phyloP scores from a whole-genome alignment of 2,797 vertebrate genomes.

The Pseudochaenichthys georgianus region DNA sequence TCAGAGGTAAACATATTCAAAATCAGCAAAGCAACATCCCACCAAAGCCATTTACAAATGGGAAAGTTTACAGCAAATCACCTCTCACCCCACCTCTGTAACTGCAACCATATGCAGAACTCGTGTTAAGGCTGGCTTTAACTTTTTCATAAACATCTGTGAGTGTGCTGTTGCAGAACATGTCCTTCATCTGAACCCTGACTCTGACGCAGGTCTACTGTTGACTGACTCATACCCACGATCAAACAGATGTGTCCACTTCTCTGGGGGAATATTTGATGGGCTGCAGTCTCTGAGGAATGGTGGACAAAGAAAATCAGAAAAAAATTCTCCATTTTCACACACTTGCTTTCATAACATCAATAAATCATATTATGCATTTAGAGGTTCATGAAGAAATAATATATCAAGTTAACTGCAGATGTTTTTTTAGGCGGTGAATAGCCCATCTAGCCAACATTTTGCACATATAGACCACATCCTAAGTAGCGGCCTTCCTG shows the following conservation, averaged over 20 bases:
- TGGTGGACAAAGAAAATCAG: constrained; percentile 5
- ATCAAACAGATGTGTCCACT: constrained; percentile 51
- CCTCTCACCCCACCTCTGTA: constrained; percentile 19
- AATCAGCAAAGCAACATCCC: neutral
- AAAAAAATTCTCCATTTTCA: constrained; percentile 21
- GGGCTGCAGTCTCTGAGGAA: constrained; percentile 3
- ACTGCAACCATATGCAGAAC: constrained; percentile 34
- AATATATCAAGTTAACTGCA: neutral
- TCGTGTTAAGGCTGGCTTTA: constrained; percentile 32
- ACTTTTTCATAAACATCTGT: constrained; percentile 36
- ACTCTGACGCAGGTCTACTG: constrained; percentile 36
- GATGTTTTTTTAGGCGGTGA: constrained; percentile 1
- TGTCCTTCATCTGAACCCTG: constrained; percentile 51
- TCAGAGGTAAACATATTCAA: neutral
- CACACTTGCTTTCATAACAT: constrained; percentile 16
- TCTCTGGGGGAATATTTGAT: constrained; percentile 33
- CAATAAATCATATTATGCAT: neutral
- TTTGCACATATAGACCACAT: constrained; percentile 62
- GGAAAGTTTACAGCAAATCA: constrained; percentile 6
- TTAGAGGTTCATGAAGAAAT: constrained; percentile 9
- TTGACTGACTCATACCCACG: constrained; percentile 31
- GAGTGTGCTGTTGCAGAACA: constrained; percentile 28
- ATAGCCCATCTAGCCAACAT: constrained; percentile 15
- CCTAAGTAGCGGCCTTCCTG: constrained; percentile 56
- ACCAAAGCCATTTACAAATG: constrained; percentile 3